Percentiles rank a stretch among this genome's conserved stretches.
phyloP scores from a whole-genome alignment of 2,888 invertebrate species.

The Melangyna quadrimaculata region DNA sequence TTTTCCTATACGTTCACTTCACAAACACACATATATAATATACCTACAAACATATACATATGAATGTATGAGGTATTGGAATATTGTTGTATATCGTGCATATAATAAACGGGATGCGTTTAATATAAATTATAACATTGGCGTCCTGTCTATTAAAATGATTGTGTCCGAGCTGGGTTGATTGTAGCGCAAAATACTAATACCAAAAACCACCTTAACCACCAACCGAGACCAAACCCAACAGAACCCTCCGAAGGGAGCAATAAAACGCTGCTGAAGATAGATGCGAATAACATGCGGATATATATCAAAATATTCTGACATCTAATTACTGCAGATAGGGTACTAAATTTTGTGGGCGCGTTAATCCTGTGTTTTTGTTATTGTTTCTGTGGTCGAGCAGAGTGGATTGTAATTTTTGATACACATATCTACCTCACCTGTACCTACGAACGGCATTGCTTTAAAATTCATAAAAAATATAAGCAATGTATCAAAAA shows the following conservation, averaged over 20 bases:
- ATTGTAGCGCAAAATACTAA: slow-evolving; percentile 32
- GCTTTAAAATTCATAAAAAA: too few species aligned
- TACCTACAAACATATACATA: too few species aligned
- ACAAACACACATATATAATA: neutral
- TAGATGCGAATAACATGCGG: slow-evolving; percentile 61
- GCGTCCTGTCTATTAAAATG: slow-evolving; percentile 79
- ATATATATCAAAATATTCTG: slow-evolving; percentile 69
- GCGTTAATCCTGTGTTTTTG: slow-evolving; percentile 47
- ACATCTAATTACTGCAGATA: slow-evolving; percentile 70
- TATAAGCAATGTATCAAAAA: too few species aligned
- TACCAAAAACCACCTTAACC: slow-evolving; percentile 53
- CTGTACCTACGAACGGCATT: too few species aligned
- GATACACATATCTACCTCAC: neutral
- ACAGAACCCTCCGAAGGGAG: slow-evolving; percentile 46
- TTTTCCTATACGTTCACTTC: slow-evolving; percentile 1
- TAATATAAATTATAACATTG: slow-evolving; percentile 80
- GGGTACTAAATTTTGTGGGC: slow-evolving; percentile 61
- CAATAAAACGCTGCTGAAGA: slow-evolving; percentile 57
- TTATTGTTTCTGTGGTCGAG: slow-evolving; percentile 28
- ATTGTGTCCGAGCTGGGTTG: slow-evolving; percentile 76
- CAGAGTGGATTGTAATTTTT: neutral
- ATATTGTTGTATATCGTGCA: slow-evolving; percentile 1
- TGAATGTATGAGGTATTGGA: neutral
- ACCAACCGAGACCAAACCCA: slow-evolving; percentile 23
- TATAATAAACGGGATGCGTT: slow-evolving; percentile 75